phyloP scores from a whole-genome alignment of 2,797 vertebrate species.

The Tenualosa ilisha region DNA sequence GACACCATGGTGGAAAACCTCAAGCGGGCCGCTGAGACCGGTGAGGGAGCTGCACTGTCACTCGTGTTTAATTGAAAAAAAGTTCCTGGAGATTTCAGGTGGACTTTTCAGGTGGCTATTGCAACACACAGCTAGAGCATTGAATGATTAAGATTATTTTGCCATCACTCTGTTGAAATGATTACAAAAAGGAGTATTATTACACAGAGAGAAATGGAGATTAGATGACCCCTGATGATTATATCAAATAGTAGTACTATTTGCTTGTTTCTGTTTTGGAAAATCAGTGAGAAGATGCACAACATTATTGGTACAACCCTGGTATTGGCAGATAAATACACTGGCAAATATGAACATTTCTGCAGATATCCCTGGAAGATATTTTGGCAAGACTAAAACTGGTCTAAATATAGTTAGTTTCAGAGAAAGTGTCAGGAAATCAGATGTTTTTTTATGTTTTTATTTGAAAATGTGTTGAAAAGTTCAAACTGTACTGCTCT shows the following conservation, averaged over 20 bases:
- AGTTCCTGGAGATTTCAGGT: background rate
- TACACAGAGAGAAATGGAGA: background rate
- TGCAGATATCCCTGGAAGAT: too few relatives aligned
- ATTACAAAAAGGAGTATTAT: background rate
- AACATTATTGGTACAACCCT: too few relatives aligned
- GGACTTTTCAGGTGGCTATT: background rate
- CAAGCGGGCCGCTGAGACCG: conserved; percentile 94
- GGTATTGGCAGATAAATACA: too few relatives aligned
- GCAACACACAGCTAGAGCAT: background rate
- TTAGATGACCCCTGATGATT: background rate
- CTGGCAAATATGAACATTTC: too few relatives aligned
- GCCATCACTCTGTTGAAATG: background rate
- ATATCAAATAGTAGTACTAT: background rate
- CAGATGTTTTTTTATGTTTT: too few relatives aligned
- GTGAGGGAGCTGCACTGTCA: conserved; percentile 59
- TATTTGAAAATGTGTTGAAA: too few relatives aligned
- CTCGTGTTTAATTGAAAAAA: background rate
- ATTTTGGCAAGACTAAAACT: too few relatives aligned
- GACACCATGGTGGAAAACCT: conserved; percentile 99
- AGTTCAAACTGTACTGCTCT: too few relatives aligned
- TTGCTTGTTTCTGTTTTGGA: background rate
- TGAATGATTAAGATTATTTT: background rate
- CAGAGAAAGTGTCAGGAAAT: too few relatives aligned
- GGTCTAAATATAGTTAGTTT: too few relatives aligned
- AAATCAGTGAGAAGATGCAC: background rate